Evolutionary conservation across 2,113 vertebrate genomes (phyloP).

Genomic region (Gopherus evgoodei): DNA sequence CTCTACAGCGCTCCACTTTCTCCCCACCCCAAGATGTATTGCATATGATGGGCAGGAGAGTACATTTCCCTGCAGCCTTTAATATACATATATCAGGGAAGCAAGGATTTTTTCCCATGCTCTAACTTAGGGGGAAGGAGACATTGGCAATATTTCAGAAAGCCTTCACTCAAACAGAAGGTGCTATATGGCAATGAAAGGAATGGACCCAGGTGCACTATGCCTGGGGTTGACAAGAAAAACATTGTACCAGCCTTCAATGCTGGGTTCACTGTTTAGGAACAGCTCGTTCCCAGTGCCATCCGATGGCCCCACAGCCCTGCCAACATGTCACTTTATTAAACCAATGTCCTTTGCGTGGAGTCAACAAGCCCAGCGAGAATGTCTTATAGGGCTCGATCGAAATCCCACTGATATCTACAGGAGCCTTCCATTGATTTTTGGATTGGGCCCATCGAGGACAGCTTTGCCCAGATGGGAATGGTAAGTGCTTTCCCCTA

Average conservation of each 20-base stretch:
- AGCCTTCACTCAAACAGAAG: background rate
- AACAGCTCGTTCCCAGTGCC: background rate
- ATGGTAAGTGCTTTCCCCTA: background rate
- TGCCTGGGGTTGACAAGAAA: background rate
- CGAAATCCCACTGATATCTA: background rate
- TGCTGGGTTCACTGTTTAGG: background rate
- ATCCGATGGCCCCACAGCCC: background rate
- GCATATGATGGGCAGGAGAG: background rate
- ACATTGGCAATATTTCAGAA: background rate
- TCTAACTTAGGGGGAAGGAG: background rate
- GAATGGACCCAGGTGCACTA: background rate
- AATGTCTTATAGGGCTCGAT: background rate
- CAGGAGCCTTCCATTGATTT: background rate
- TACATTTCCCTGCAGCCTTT: background rate
- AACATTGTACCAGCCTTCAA: background rate
- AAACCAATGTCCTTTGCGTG: background rate
- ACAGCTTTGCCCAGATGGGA: background rate
- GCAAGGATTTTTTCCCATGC: background rate
- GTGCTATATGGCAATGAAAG: constrained; percentile 6
- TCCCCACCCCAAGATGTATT: background rate
- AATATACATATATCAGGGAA: background rate
- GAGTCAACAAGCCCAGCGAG: background rate
- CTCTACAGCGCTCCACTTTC: background rate
- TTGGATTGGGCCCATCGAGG: background rate
- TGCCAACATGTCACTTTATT: background rate